Evolutionary conservation across 2,113 vertebrate genomes (phyloP), one percentile per base, ranked within the genome.

Genomic region (Barnardius zonarius): DNA sequence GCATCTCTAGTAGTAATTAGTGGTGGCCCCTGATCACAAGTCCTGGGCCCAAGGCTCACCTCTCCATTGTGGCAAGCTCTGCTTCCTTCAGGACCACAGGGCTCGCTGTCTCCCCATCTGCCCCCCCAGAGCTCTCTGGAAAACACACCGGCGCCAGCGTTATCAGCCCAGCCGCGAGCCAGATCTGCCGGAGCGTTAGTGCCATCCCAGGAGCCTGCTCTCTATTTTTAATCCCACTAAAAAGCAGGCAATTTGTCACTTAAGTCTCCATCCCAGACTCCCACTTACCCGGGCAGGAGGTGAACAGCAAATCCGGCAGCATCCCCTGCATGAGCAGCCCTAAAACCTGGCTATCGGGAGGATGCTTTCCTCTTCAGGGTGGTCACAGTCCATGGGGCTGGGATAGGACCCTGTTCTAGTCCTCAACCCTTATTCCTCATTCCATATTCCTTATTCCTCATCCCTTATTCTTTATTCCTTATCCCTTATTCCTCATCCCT

Each of bases 211-310:
- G 62, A 89, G 85, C 68, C 78, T 2, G 7, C 13, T 0, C 25
- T 35, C 91, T 93, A 72, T 91, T 92, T 93, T 89, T 86, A 92
- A 92, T 86, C 43, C 73, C 68, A 54, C 46, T 91, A 59, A 89
- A 96, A 89, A 86, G 77, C 82, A 83, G 68, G 64, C 81, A 86
- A 35, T 93, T 93, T 92, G 89, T 72, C 85, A 49, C 81, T 80
- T 20, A 43, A 72, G 81, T 51, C 68, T 95, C 78, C 48, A 33
- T 59, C 74, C 77, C 10, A 7, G 81, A 19, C 41, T 82, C 57
- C 62, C 63, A 30, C 49, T 95, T 76, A 70, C 54, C 54, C 76
- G 9, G 43, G 57, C 37, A 2, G 67, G 74, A 78, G 49, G 68
- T 0, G 28, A 74, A 72, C 3, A 2, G 63, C 11, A 2, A 48